A percentile compares a stretch with the other conserved stretches of the same genome.
Conservation (phyloP, 1,140 invertebrate genomes). For the Heterodera schachtii region DNA sequence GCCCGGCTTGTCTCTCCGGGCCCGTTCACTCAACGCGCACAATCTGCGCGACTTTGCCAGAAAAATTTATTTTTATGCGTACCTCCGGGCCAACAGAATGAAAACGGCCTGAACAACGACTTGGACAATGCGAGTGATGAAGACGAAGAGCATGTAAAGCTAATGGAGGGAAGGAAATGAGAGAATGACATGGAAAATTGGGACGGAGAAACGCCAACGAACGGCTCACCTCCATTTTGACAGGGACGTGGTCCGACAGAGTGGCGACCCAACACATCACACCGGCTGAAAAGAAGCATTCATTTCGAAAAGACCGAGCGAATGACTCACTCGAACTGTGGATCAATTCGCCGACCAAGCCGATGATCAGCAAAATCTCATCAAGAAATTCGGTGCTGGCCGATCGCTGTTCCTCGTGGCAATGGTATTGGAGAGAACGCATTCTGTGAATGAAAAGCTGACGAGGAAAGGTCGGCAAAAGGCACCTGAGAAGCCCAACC, state of each 20-base stretch:
- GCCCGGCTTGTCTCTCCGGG: slow-evolving; percentile 55
- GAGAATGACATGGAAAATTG: not conserved
- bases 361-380: slow-evolving; percentile 63
- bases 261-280: slow-evolving; percentile 53
- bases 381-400: slow-evolving; percentile 61
- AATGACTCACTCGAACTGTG: slow-evolving; percentile 38
- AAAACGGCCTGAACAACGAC: slow-evolving; percentile 63
- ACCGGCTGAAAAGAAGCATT: slow-evolving; percentile 27
- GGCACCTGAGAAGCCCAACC: slow-evolving; percentile 53
- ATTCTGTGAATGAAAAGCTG: slow-evolving; percentile 36
- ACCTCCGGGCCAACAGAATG: slow-evolving; percentile 57
- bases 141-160: slow-evolving; percentile 57
- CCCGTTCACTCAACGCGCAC: slow-evolving; percentile 45
- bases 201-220: not conserved
- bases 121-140: slow-evolving; percentile 57
- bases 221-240: slow-evolving; percentile 47
- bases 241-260: slow-evolving; percentile 42
- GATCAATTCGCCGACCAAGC: slow-evolving; percentile 61
- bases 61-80: slow-evolving; percentile 7
- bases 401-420: slow-evolving; percentile 33
- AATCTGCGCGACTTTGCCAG: slow-evolving; percentile 44
- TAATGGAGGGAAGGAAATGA: not conserved
- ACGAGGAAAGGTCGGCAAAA: not conserved
- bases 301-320: not conserved
- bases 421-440: slow-evolving; percentile 50